phyloP scores from a whole-genome alignment of 2,888 invertebrate species.

The Aleiodes leptofemur region DNA sequence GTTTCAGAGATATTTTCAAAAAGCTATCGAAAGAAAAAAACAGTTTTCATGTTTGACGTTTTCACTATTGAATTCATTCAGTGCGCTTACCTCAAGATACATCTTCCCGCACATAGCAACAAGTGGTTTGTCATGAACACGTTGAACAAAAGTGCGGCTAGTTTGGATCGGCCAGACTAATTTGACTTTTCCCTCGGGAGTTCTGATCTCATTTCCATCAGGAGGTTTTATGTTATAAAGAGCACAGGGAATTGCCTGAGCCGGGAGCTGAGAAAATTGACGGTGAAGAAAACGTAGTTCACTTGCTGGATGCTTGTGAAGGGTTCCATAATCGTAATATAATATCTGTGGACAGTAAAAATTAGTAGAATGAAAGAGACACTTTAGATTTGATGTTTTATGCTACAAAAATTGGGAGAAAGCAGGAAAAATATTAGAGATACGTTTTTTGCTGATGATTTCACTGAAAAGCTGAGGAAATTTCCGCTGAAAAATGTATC shows the following conservation, averaged over 20 bases:
- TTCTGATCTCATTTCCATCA: slow-evolving; percentile 33
- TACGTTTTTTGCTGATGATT: too few species aligned
- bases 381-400: too few species aligned
- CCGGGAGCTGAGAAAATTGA: slow-evolving; percentile 65
- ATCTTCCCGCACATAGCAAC: slow-evolving; percentile 57
- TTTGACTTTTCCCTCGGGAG: neutral
- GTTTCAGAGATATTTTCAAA: too few species aligned
- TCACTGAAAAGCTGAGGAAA: too few species aligned
- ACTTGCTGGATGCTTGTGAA: slow-evolving; percentile 61
- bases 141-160: slow-evolving; percentile 55
- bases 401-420: too few species aligned
- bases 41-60: slow-evolving; percentile 14
- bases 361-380: slow-evolving; percentile 5
- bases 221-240: slow-evolving; percentile 64
- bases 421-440: too few species aligned
- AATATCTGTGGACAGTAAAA: slow-evolving; percentile 60
- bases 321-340: slow-evolving; percentile 72
- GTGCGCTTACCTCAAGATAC: slow-evolving; percentile 59
- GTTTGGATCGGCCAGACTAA: slow-evolving; percentile 59
- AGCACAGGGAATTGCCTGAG: slow-evolving; percentile 70
- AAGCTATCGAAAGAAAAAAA: slow-evolving; percentile 9
- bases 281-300: slow-evolving; percentile 65
- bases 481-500: too few species aligned
- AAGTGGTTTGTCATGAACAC: slow-evolving; percentile 56
- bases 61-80: too few species aligned